Conservation (phyloP, 2,113 vertebrate genomes). For the Illadopsis cleaveri region DNA sequence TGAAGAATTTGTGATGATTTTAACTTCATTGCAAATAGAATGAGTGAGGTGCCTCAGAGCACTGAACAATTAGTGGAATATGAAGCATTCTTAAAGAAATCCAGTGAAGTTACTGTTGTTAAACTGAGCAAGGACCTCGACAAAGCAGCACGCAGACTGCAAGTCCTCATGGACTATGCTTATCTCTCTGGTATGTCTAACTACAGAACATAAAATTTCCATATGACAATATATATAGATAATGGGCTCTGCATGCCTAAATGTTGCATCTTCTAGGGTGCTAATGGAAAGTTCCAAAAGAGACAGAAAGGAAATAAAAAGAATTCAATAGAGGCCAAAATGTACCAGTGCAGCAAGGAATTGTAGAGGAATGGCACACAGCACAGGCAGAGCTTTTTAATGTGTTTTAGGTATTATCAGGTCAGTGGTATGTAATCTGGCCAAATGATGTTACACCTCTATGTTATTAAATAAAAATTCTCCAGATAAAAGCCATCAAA, state of each 20-base stretch:
- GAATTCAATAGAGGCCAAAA: neutral
- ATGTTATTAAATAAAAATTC: neutral
- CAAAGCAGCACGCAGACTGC: constrained; percentile 75
- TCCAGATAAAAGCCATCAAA: neutral
- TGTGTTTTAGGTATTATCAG: neutral
- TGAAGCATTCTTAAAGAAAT: constrained; percentile 76
- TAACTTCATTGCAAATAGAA: constrained; percentile 74
- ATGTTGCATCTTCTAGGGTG: neutral
- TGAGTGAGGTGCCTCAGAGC: constrained; percentile 76
- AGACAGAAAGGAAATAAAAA: neutral
- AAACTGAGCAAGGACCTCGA: constrained; percentile 77
- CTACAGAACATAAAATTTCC: neutral
- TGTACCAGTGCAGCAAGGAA: neutral
- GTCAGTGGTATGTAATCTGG: neutral
- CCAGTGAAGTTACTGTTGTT: constrained; percentile 80
- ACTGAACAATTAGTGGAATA: constrained; percentile 83
- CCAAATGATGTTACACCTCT: neutral
- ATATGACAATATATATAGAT: neutral
- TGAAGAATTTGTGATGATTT: constrained; percentile 86
- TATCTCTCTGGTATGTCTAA: constrained; percentile 77
- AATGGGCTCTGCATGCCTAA: neutral
- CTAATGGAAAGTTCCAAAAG: neutral
- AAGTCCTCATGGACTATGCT: constrained; percentile 85
- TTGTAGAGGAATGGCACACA: neutral
- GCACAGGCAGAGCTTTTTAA: neutral